These are phyloP conservation scores for Delia radicum DNA, from an alignment of 1,140 invertebrate genomes.

Conservation along the genomic window DNA sequence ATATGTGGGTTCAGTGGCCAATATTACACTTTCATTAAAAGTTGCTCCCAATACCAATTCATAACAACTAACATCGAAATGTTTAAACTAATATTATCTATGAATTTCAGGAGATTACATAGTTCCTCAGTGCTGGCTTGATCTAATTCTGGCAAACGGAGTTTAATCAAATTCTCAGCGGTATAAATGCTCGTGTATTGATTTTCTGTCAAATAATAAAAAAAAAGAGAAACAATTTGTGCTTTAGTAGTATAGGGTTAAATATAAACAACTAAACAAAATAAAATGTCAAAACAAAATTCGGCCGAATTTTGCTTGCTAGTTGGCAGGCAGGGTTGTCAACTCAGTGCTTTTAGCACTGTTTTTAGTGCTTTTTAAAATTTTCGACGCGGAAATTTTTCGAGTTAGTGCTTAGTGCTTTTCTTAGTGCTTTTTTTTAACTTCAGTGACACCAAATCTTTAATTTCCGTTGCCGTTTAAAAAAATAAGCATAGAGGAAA, in stretches of 20 bases:
- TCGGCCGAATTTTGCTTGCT: no score
- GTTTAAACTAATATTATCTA: constrained; percentile 48
- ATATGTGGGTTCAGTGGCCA: constrained; percentile 39
- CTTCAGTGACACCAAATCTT: no score
- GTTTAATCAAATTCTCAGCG: constrained; percentile 48
- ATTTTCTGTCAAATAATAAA: constrained; percentile 43
- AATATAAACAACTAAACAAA: neutral
- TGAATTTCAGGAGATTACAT: constrained; percentile 44
- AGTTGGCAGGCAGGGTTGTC: no score
- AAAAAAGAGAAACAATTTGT: constrained; percentile 12
- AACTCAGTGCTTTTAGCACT: no score
- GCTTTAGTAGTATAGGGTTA: no score
- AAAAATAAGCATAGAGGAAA: no score
- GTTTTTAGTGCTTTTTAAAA: no score
- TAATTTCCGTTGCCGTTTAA: no score
- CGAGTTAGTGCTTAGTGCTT: no score
- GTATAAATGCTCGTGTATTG: constrained; percentile 51
- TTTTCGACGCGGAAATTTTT: no score
- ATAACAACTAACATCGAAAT: constrained; percentile 50
- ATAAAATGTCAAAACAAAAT: neutral
- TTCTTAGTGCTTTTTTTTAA: no score
- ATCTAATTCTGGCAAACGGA: constrained; percentile 48
- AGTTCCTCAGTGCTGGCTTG: constrained; percentile 42
- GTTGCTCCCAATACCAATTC: constrained; percentile 46
- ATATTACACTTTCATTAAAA: constrained; percentile 50